Evolutionary conservation across 2,113 vertebrate species (phyloP).

Genomic region (Pygoscelis antarcticus): DNA sequence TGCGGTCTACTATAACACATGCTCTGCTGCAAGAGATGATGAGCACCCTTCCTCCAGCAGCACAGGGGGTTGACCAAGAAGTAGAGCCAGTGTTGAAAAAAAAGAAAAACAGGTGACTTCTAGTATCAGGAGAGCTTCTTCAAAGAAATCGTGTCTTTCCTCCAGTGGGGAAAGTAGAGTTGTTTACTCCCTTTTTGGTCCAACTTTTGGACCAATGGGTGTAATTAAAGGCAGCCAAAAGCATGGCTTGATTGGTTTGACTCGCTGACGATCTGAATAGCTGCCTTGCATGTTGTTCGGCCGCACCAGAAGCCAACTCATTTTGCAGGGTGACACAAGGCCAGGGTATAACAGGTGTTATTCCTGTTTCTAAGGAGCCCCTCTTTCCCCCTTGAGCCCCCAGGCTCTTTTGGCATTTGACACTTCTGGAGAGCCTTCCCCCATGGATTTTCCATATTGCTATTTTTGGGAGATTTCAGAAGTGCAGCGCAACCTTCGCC

Average conservation of each 20-base stretch:
- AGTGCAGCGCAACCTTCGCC: background rate
- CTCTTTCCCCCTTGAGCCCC: background rate
- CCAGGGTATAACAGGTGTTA: background rate
- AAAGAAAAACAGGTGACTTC: background rate
- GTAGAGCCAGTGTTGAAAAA: background rate
- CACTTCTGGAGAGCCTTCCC: background rate
- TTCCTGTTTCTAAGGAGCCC: background rate
- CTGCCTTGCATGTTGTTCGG: background rate
- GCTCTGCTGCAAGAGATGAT: background rate
- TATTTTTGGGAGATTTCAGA: conserved; percentile 22
- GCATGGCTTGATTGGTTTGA: background rate
- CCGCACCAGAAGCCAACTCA: background rate
- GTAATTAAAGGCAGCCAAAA: background rate
- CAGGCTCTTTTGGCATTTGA: background rate
- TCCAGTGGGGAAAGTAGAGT: background rate
- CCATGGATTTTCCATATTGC: background rate
- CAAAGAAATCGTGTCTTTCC: background rate
- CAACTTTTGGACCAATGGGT: background rate
- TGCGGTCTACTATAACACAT: accelerated
- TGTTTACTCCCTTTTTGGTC: background rate
- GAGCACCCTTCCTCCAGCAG: background rate
- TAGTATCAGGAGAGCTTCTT: background rate
- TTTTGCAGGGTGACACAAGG: background rate
- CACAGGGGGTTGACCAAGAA: background rate
- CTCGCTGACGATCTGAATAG: background rate